Percentiles rank a stretch among this genome's conserved stretches.
Evolutionary conservation across 2,797 vertebrate species (phyloP).

Genomic region (Amblyopsis hoosieri): DNA sequence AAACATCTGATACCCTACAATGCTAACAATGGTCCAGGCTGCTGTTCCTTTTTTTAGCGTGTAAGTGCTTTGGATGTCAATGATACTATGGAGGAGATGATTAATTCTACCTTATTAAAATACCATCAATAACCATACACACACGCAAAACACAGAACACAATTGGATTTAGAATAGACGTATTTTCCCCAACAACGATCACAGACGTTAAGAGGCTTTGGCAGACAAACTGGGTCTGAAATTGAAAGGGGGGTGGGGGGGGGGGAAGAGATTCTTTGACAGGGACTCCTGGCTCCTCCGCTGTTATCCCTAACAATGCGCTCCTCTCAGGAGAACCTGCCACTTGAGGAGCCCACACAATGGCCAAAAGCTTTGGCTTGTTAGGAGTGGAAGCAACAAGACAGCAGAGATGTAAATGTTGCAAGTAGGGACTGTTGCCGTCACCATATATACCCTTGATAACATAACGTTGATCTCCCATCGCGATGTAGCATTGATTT

Average conservation of each 20-base stretch:
- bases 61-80: constrained; percentile 1
- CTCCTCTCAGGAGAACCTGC: too few relatives aligned
- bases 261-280: background rate
- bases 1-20: background rate
- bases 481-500: too few relatives aligned
- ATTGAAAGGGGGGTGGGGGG: background rate
- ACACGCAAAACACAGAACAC: background rate
- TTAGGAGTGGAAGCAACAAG: too few relatives aligned
- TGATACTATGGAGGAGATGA: background rate
- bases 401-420: background rate
- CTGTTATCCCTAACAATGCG: background rate
- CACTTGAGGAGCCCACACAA: too few relatives aligned
- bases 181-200: background rate
- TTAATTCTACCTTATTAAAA: background rate
- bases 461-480: too few relatives aligned
- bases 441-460: too few relatives aligned
- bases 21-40: background rate
- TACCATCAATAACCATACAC: background rate
- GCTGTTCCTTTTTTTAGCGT: too few relatives aligned
- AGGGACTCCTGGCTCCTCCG: background rate
- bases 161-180: background rate
- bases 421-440: background rate
- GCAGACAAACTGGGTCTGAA: too few relatives aligned
- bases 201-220: too few relatives aligned
- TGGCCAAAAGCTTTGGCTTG: too few relatives aligned